Evolutionary conservation across 2,113 vertebrate genomes (phyloP).

Genomic region (Psilopsiagon aymara): DNA sequence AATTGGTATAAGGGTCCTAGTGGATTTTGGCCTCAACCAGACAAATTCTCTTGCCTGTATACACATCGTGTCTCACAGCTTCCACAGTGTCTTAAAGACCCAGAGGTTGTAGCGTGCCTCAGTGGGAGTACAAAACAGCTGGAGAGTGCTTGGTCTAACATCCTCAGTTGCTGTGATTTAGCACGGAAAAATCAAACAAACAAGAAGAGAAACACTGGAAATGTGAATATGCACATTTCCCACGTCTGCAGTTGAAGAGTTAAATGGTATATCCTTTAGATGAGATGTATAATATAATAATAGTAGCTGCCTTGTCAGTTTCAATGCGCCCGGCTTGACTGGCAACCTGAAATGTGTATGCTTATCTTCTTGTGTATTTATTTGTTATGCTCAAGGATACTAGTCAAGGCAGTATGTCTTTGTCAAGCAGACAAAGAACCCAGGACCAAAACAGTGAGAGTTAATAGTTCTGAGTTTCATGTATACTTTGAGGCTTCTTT

Average conservation of each 20-base stretch:
- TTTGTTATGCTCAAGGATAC: background rate
- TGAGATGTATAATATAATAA: background rate
- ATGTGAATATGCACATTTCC: background rate
- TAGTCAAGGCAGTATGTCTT: background rate
- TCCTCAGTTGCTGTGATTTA: slow-evolving; percentile 18
- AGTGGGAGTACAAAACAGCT: background rate
- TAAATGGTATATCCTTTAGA: background rate
- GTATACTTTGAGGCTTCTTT: slow-evolving; percentile 1
- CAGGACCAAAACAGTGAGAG: background rate
- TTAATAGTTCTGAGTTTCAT: slow-evolving; percentile 11
- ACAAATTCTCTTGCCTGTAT: background rate
- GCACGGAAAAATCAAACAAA: background rate
- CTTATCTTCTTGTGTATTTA: background rate
- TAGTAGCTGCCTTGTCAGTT: background rate
- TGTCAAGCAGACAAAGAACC: background rate
- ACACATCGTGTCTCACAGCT: background rate
- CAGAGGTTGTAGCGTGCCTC: background rate
- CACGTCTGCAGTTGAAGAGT: background rate
- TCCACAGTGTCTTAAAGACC: background rate
- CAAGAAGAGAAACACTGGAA: background rate
- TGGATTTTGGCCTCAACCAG: background rate
- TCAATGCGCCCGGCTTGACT: background rate
- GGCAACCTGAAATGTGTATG: background rate
- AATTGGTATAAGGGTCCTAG: background rate
- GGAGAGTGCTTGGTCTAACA: background rate